Evolutionary conservation across 2,888 invertebrate species (phyloP).

Genomic region (Hecatera dysodea): DNA sequence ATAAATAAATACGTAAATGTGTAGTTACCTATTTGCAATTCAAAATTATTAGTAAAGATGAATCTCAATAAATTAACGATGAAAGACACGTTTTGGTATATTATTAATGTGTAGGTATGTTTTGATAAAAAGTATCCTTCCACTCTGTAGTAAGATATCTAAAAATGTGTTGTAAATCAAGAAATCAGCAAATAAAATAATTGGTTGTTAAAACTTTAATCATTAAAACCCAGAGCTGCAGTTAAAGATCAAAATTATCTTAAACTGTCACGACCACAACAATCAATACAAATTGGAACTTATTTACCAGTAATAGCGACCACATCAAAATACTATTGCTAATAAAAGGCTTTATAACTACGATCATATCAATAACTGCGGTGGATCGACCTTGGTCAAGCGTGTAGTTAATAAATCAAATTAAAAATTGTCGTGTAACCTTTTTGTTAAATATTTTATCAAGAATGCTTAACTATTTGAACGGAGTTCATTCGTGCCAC

Average conservation of each 20-base stretch:
- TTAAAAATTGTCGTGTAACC: slow-evolving; percentile 35
- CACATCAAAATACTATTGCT: slow-evolving; percentile 34
- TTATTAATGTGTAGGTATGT: neutral
- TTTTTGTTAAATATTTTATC: slow-evolving; percentile 24
- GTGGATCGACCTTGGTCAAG: slow-evolving; percentile 43
- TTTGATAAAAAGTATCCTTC: slow-evolving; percentile 1
- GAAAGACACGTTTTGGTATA: slow-evolving; percentile 23
- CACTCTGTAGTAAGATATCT: neutral
- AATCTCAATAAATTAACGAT: slow-evolving; percentile 21
- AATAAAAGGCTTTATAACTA: slow-evolving; percentile 38
- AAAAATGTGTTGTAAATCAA: neutral
- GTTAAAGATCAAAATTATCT: slow-evolving; percentile 15
- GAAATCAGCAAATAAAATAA: neutral
- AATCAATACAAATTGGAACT: slow-evolving; percentile 36
- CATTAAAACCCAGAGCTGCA: slow-evolving; percentile 7
- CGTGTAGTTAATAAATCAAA: slow-evolving; percentile 47
- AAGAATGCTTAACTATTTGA: slow-evolving; percentile 14
- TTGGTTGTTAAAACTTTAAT: neutral
- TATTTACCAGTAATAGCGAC: slow-evolving; percentile 26
- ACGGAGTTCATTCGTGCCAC: slow-evolving; percentile 29
- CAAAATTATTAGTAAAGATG: slow-evolving; percentile 24
- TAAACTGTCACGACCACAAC: slow-evolving; percentile 18
- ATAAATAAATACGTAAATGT: slow-evolving; percentile 10
- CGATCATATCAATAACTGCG: slow-evolving; percentile 45
- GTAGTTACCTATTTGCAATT: slow-evolving; percentile 34